Evolutionary conservation across 2,888 invertebrate genomes (phyloP), one percentile per base, ranked within the genome.

Genomic region (Autographa gamma): DNA sequence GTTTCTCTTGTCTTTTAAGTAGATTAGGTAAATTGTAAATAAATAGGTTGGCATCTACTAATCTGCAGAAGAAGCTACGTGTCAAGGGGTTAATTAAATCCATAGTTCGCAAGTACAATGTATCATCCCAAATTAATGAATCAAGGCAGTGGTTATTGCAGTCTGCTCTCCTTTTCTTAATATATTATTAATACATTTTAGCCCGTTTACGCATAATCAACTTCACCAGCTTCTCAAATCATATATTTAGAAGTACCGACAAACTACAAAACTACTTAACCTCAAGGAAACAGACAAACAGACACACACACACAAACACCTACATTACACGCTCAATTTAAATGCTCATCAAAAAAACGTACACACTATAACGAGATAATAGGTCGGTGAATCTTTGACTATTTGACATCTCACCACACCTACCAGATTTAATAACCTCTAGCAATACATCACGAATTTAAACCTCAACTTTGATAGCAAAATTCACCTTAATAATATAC

Each of bases 301-400:
- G 48, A 7, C 58, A 16, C 64, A 62, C 71, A 65, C 63, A 68
- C 81, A 76, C 74, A 79, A 69, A 84, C 66, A 73, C 79, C 73
- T 68, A 79, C 69, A 73, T 77, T 61, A 77, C 68, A 76, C 69
- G 66, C 34, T 61, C 74, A 74, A 77, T 81, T 75, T 70, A 73
- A 81, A 80, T 81, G 63, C 64, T 78, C 78, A 75, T 74, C 62
- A 66, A 76, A 80, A 81, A 72, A 69, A 63, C 71, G 75, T 83
- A 86, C 82, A 84, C 86, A 84, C 79, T 78, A 85, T 91, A 93
- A 93, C 91, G 75, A 90, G 88, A 91, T 93, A 93, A 94, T 93
- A 77, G 83, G 93, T 88, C 93, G 93, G 93, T 89, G 80, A 82
- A 88, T 90, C 92, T 93, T 93, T 93, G 93, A 88, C 93, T 93